phyloP scores from a whole-genome alignment of 92 coral and sea anemone species.

The Montipora capitata region DNA sequence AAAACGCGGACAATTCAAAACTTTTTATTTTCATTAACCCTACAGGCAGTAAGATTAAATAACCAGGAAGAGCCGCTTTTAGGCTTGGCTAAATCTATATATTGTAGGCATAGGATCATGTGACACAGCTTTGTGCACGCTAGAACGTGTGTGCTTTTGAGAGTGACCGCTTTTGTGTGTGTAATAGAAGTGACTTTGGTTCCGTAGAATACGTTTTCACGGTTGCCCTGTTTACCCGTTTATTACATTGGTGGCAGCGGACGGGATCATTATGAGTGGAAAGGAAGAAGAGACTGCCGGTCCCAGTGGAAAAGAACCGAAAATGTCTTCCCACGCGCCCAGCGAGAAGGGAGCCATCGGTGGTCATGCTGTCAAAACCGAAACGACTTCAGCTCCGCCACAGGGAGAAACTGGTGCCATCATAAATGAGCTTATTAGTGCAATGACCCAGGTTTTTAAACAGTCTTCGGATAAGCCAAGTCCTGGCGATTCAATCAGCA shows the following conservation, averaged over 20 bases:
- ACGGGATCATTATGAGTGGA: background rate
- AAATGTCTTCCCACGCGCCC: background rate
- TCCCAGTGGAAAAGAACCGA: background rate
- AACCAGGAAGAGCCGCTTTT: too few species aligned
- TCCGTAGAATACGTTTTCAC: too few species aligned
- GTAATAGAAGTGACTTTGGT: too few species aligned
- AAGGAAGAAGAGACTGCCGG: background rate
- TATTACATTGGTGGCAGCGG: slow-evolving; percentile 56
- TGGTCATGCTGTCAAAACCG: background rate
- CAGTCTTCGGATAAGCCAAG: slow-evolving; percentile 3
- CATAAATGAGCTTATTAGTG: slow-evolving; percentile 9
- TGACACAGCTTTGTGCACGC: too few species aligned
- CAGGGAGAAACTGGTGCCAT: background rate
- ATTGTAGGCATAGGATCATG: too few species aligned
- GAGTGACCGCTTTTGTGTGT: too few species aligned
- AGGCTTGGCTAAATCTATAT: too few species aligned
- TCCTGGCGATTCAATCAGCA: slow-evolving; percentile 4
- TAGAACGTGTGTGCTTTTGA: too few species aligned
- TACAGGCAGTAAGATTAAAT: too few species aligned
- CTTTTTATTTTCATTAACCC: too few species aligned
- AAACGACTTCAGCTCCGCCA: background rate
- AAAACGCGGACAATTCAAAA: too few species aligned
- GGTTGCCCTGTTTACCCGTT: background rate
- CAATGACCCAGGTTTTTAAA: slow-evolving; percentile 28
- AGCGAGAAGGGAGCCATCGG: background rate